Base-by-base conservation (phyloP, 2,888 invertebrate species). In the Perizoma flavofasciatum region DNA sequence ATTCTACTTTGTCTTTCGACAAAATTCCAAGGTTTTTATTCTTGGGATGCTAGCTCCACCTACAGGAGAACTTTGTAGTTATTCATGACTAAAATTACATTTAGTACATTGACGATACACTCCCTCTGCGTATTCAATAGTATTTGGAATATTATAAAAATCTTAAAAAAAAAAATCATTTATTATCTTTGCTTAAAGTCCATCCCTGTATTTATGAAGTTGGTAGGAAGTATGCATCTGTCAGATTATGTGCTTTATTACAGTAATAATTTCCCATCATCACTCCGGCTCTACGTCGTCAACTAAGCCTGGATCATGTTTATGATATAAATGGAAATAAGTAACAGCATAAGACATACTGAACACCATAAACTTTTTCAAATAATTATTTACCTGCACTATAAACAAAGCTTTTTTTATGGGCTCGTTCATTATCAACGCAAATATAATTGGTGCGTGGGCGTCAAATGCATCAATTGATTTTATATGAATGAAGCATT, bases 381-480 rank as follows among this genome's bases (percentile, higher is more conserved):
- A 22, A 37, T 37, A 37, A 5, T 37, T 4, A 6, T 37, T 37
- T 37, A 4, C 7, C 4, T 37, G 37, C 6, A 5, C 7, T 37
- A 37, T 6, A 39, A 48, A 47, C 33, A 43, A 52, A 58, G 6
- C 43, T 10, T 10, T 49, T 32, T 48, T 41, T 8, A 9, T 39
- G 22, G 39, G 3, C 22, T 22, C 22, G 22, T 22, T 22, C 22
- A 22, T 22, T 6, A 41, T 43, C 7, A 11, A 9, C 11, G 45
- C 49, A 49, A 35, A 10, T 46, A 45, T 56, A 49, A 54, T 62
- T 59, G 56, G 49, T 61, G 55, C 63, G 64, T 54, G 66, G 68
- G 70, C 67, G 65, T 66, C 35, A 37, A 54, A 50, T 50, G 56
- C 53, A 54, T 47, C 52, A 45, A 45, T 58, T 58, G 49, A 55